Conservation (phyloP, 1,140 invertebrate species). For the Drosophila chauvacae region DNA sequence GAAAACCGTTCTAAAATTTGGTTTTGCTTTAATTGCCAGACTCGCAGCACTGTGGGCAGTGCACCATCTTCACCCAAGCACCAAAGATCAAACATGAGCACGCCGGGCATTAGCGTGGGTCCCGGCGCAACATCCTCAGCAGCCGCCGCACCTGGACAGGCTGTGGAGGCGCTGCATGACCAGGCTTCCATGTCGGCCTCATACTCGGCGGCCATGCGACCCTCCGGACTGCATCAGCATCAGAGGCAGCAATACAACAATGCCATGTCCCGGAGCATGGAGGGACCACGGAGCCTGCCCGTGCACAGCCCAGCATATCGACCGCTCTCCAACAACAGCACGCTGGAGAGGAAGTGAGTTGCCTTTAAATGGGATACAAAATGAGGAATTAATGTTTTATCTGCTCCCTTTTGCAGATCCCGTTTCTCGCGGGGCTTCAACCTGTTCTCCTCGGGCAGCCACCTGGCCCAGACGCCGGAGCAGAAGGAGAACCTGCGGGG, state of each 20-base stretch:
- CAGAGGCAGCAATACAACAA: slow-evolving; percentile 67
- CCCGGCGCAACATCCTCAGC: slow-evolving; percentile 63
- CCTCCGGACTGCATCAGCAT: slow-evolving; percentile 60
- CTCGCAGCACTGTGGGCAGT: slow-evolving; percentile 85
- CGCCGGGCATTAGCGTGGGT: slow-evolving; percentile 74
- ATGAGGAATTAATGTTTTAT: no score
- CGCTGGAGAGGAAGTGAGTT: slow-evolving; percentile 85
- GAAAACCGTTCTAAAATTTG: background rate
- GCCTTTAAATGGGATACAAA: background rate
- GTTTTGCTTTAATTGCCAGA: slow-evolving; percentile 33
- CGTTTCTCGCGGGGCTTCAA: slow-evolving; percentile 85
- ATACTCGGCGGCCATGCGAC: slow-evolving; percentile 69
- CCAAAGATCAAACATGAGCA: slow-evolving; percentile 85
- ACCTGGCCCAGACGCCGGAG: slow-evolving; percentile 75
- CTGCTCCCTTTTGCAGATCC: slow-evolving; percentile 55
- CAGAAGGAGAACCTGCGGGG: slow-evolving; percentile 89
- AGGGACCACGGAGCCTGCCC: slow-evolving; percentile 86
- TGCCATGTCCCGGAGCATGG: slow-evolving; percentile 86
- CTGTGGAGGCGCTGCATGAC: slow-evolving; percentile 77
- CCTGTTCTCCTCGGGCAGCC: slow-evolving; percentile 84
- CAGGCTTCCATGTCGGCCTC: slow-evolving; percentile 75
- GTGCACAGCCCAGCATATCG: slow-evolving; percentile 81
- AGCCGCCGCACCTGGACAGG: slow-evolving; percentile 60
- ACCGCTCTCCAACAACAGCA: slow-evolving; percentile 85
- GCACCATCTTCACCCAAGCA: slow-evolving; percentile 88